Evolutionary conservation across 1,140 invertebrate genomes (phyloP), one percentile per base, ranked within the genome.

Genomic region (Anastrepha ludens): DNA sequence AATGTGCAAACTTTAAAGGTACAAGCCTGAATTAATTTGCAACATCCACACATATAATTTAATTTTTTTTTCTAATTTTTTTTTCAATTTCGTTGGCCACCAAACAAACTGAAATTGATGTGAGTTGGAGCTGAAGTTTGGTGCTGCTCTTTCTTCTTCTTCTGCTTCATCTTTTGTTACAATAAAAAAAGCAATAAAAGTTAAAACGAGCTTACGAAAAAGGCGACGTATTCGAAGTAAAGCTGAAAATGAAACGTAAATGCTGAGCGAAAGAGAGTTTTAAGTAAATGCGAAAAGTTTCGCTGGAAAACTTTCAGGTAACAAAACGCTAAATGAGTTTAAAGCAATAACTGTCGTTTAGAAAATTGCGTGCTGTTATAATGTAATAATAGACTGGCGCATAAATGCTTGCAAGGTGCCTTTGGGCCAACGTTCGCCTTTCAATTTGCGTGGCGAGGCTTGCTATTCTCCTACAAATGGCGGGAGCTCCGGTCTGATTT

Each of bases 1-100:
- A 81, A 81, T 81, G 74, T 81, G 74, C 47, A 81, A 81, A 81
- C 74, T 81, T 81, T 81, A 81, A 81, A 81, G 74, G 74, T 81
- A 81, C 74, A 81, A 81, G 74, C 74, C 55, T 81, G 74, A 81
- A 81, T 81, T 81, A 81, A 81, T 81, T 81, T 81, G 50, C 55
- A 81, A 81, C 74, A 81, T 55, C 29, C 29, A 29, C 29, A 29
- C 29, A 29, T 29, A 29, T 29, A 29, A 81, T 81, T 55, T 17
- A 17, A 8, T 47, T 74, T 47, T 74, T 47, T 78, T 78, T 50
- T 39, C 6, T 39, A 29, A 20, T 67, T 39, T 78, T 78, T 78
- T 50, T 55, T 5, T 55, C 17, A 81, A 29, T 81, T 81, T 81
- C 13, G 47, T 11, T 20, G 0, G 74, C 20, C n/a, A 13, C 74